Conservation (phyloP, 2,888 invertebrate species). For the Mythimna lalbum region DNA sequence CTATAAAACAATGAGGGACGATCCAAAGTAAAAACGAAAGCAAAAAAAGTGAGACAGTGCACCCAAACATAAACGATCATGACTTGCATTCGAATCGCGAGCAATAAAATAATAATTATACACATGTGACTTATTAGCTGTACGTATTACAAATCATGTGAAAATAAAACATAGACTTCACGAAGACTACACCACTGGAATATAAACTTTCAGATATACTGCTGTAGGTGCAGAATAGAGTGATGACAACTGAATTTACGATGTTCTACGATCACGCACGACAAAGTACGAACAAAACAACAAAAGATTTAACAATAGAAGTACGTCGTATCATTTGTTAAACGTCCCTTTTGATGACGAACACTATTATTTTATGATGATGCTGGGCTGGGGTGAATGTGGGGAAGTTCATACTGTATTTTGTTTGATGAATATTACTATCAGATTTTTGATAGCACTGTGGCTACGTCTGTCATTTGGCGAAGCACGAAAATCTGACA, state of each 20-base stretch:
- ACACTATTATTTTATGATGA: constrained; percentile 89
- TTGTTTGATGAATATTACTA: constrained; percentile 72
- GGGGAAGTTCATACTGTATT: constrained; percentile 75
- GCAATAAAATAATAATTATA: constrained; percentile 90
- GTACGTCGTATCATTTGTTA: constrained; percentile 89
- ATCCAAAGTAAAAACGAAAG: constrained; percentile 76
- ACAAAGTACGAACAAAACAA: constrained; percentile 82
- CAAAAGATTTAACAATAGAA: constrained; percentile 89
- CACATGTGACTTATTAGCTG: constrained; percentile 89
- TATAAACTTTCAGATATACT: constrained; percentile 39
- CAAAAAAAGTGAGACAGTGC: constrained; percentile 75
- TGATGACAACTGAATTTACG: constrained; percentile 56
- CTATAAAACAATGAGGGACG: constrained; percentile 78
- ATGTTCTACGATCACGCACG: constrained; percentile 68
- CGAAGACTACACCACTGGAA: constrained; percentile 34
- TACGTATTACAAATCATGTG: constrained; percentile 81
- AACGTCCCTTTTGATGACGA: constrained; percentile 89
- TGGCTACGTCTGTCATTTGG: background rate
- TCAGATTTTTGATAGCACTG: constrained; percentile 35
- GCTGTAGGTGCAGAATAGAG: constrained; percentile 57
- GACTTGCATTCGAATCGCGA: constrained; percentile 85
- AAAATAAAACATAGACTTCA: constrained; percentile 73
- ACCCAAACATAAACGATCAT: constrained; percentile 82
- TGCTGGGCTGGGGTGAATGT: constrained; percentile 79
- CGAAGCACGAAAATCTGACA: background rate